Percentiles rank a stretch among this genome's conserved stretches.
phyloP scores from a whole-genome alignment of 1,140 invertebrate species.

The Wasmannia auropunctata region DNA sequence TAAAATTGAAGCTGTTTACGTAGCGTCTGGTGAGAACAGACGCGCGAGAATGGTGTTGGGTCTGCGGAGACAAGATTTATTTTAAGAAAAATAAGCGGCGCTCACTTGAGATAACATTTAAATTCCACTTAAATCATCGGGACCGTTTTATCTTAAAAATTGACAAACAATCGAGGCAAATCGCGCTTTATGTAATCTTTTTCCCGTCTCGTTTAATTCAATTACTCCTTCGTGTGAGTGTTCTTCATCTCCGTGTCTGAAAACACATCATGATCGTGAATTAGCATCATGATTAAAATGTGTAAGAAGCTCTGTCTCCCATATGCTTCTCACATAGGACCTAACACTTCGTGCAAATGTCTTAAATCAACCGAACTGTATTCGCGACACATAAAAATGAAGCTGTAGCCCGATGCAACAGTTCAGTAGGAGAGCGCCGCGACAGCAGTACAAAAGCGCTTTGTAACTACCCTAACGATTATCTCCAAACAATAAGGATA shows the following conservation, averaged over 20 bases:
- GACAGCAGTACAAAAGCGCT: not conserved
- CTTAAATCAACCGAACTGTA: not conserved
- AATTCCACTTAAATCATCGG: not conserved
- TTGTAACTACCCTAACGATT: not conserved
- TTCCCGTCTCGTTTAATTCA: not conserved
- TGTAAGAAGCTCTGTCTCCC: not conserved
- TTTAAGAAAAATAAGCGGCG: not conserved
- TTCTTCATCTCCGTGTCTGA: not conserved
- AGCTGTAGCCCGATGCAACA: not conserved
- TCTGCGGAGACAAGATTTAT: conserved; percentile 23
- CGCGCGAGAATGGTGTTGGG: not conserved
- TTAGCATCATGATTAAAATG: not conserved
- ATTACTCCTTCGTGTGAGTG: not conserved
- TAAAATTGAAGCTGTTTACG: not conserved
- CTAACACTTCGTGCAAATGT: conserved; percentile 18
- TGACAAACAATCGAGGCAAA: not conserved
- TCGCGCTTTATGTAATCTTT: conserved; percentile 1
- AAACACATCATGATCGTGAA: not conserved
- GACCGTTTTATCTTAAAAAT: not conserved
- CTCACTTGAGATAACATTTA: not conserved
- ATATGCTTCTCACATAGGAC: conserved; percentile 16
- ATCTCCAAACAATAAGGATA: not conserved
- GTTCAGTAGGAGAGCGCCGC: conserved; percentile 4
- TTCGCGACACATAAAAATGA: conserved; percentile 17
- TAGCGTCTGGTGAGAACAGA: not conserved